These are phyloP conservation scores for Saccostrea cuccullata DNA, from an alignment of 1,140 invertebrate species.

Conservation along the genomic window DNA sequence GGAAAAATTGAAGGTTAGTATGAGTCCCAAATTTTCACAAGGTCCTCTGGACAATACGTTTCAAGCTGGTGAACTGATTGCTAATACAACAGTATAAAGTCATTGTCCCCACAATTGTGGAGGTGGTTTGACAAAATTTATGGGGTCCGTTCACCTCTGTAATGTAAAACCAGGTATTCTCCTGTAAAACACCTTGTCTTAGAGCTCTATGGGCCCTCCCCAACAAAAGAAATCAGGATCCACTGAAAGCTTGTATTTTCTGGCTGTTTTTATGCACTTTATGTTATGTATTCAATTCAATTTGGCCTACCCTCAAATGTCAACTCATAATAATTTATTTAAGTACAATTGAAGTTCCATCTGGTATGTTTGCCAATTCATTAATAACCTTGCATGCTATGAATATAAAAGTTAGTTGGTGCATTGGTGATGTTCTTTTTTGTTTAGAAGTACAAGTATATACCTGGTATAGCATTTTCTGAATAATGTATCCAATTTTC, in stretches of 20 bases:
- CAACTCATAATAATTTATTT: slow-evolving; percentile 11
- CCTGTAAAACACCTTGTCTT: slow-evolving; percentile 26
- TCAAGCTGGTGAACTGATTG: not conserved
- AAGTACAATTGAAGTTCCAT: not conserved
- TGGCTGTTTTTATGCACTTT: slow-evolving; percentile 18
- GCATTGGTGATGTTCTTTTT: not conserved
- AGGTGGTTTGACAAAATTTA: slow-evolving; percentile 28
- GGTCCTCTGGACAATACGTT: no score
- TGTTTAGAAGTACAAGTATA: no score
- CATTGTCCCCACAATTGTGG: not conserved
- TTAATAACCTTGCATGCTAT: slow-evolving; percentile 4
- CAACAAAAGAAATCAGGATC: not conserved
- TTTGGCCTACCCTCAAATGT: not conserved
- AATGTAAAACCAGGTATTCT: slow-evolving; percentile 35
- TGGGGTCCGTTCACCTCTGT: slow-evolving; percentile 31
- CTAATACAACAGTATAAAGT: not conserved
- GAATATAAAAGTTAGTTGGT: not conserved
- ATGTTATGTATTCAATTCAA: not conserved
- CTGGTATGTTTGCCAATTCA: not conserved
- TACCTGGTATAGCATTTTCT: no score
- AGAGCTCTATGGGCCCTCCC: not conserved
- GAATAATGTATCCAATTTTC: no score
- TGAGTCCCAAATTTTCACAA: not conserved
- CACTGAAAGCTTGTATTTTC: not conserved
- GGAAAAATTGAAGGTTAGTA: not conserved